A percentile compares a stretch with the other conserved stretches of the same genome.
Conservation (phyloP, 2,888 invertebrate genomes). For the Drosophila mettleri region DNA sequence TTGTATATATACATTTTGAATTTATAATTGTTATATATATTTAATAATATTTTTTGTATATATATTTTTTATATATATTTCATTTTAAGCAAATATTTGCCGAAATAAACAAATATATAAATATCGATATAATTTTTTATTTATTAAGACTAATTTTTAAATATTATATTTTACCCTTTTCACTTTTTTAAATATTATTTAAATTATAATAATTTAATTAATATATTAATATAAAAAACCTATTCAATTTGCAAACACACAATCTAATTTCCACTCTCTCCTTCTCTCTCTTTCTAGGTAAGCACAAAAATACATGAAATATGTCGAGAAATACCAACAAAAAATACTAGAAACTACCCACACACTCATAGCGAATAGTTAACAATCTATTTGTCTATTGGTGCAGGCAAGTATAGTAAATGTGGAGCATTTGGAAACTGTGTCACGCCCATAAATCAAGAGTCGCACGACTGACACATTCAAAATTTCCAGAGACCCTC, state of each 20-base stretch:
- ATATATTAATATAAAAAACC: too few relatives aligned
- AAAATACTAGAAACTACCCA: conserved; percentile 17
- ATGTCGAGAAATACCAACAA: neutral
- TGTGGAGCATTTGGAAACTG: conserved; percentile 72
- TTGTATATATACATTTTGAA: too few relatives aligned
- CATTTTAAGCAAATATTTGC: too few relatives aligned
- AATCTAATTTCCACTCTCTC: conserved; percentile 15
- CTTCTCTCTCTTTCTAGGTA: conserved; percentile 46
- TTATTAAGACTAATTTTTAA: too few relatives aligned
- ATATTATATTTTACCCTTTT: too few relatives aligned
- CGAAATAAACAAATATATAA: too few relatives aligned
- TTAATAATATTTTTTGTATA: too few relatives aligned
- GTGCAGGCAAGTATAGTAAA: conserved; percentile 24
- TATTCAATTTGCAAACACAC: conserved; percentile 22
- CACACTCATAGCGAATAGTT: conserved; percentile 1
- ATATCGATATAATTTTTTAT: too few relatives aligned
- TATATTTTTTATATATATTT: too few relatives aligned
- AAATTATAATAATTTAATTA: too few relatives aligned
- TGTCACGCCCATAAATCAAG: conserved; percentile 74
- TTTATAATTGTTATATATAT: too few relatives aligned
- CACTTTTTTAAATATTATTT: too few relatives aligned
- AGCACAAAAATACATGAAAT: conserved; percentile 17
- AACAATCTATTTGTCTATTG: conserved; percentile 16
- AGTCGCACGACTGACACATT: conserved; percentile 53
- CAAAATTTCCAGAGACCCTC: conserved; percentile 33